phyloP scores from a whole-genome alignment of 2,888 invertebrate genomes.

The Julus scandinavius region DNA sequence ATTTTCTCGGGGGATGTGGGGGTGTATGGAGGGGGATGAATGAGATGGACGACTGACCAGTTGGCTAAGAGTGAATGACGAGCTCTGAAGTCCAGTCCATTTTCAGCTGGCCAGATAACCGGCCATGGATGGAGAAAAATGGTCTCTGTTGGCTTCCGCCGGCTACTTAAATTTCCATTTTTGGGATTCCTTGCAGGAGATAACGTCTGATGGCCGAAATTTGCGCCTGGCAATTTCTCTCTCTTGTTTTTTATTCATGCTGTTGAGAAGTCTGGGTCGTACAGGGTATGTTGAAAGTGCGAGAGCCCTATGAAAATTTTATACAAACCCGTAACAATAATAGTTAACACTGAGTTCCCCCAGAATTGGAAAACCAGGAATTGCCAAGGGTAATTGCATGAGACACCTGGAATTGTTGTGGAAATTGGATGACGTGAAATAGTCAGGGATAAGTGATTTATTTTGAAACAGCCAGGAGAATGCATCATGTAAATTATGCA shows the following conservation, averaged over 20 bases:
- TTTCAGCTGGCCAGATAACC: slow-evolving; percentile 27
- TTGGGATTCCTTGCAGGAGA: slow-evolving; percentile 21
- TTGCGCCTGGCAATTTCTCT: not conserved
- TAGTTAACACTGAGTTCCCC: too few species aligned
- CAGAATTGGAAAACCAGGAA: too few species aligned
- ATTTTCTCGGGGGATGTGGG: not conserved
- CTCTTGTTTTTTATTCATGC: slow-evolving; percentile 20
- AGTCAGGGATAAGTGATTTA: too few species aligned
- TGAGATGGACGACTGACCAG: slow-evolving; percentile 33
- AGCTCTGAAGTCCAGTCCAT: slow-evolving; percentile 27
- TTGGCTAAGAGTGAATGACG: slow-evolving; percentile 1
- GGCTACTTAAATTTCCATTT: slow-evolving; percentile 27
- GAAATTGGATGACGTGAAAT: too few species aligned
- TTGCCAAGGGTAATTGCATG: too few species aligned
- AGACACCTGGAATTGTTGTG: too few species aligned
- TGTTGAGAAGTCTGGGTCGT: not conserved
- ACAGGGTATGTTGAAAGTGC: not conserved
- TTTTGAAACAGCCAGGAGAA: too few species aligned
- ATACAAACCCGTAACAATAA: too few species aligned
- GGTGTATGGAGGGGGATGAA: not conserved
- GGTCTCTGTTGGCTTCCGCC: slow-evolving; percentile 13
- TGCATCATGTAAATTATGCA: too few species aligned
- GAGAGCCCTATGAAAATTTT: too few species aligned
- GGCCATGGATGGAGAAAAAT: slow-evolving; percentile 10
- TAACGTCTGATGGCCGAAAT: slow-evolving; percentile 27